A percentile compares a stretch with the other conserved stretches of the same genome.
Conservation (phyloP, 92 coral and sea anemone species). For the Epizoanthus rinbou region DNA sequence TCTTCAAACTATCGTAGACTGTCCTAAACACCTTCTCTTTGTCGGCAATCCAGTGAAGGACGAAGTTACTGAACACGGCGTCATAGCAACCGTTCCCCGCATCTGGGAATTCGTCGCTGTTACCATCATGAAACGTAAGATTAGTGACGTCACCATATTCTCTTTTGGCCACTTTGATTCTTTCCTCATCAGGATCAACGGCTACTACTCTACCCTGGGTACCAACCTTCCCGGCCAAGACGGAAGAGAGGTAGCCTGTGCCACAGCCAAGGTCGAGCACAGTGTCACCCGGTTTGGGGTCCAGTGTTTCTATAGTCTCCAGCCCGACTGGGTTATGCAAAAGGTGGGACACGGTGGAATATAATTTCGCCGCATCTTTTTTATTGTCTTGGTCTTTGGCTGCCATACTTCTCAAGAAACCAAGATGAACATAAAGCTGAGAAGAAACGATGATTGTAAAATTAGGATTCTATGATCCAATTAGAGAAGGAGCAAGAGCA, state of each 20-base stretch:
- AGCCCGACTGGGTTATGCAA: no score
- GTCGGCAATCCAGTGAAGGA: neutral
- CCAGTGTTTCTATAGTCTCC: no score
- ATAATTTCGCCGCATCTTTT: no score
- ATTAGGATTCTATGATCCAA: no score
- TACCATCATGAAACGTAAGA: neutral
- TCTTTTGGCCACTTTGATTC: neutral
- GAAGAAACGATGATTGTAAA: no score
- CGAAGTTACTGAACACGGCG: neutral
- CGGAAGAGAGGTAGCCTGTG: conserved; percentile 56
- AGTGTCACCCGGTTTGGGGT: conserved; percentile 37
- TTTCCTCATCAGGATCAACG: conserved; percentile 52
- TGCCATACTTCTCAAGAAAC: no score
- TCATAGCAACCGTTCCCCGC: neutral
- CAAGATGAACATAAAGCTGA: no score
- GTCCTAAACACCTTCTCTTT: neutral
- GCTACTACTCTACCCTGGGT: neutral
- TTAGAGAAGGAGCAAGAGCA: no score
- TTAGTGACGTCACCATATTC: no score
- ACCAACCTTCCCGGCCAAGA: conserved; percentile 48
- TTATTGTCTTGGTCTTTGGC: no score
- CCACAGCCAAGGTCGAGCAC: conserved; percentile 67
- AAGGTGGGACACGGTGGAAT: no score
- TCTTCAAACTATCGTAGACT: neutral
- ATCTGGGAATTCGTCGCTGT: neutral